These are phyloP conservation scores for Trachelus tabidus DNA, from an alignment of 2,888 invertebrate genomes.

Conservation along the genomic window DNA sequence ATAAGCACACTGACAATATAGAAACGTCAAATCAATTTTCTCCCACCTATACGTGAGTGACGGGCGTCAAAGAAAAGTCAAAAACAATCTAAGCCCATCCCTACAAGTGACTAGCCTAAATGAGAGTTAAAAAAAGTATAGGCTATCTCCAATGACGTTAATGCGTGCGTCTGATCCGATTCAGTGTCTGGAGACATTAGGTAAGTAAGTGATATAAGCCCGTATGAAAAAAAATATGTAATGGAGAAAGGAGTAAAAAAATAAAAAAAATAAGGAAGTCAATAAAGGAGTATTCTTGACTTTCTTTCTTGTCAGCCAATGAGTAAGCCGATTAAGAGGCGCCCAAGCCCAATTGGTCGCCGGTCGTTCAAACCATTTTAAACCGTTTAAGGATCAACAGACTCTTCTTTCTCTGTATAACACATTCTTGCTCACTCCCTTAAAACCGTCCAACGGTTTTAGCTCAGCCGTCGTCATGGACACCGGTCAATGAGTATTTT, in stretches of 20 bases:
- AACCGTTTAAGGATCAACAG: background rate
- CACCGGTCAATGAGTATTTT: background rate
- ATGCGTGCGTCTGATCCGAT: background rate
- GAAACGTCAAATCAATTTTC: background rate
- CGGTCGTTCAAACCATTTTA: background rate
- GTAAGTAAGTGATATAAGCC: background rate
- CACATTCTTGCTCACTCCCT: background rate
- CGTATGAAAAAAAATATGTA: background rate
- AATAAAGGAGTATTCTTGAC: background rate
- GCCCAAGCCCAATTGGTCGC: background rate
- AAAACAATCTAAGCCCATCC: background rate
- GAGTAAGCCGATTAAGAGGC: background rate
- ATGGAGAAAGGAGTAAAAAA: background rate
- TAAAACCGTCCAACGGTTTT: background rate
- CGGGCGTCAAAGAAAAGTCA: background rate
- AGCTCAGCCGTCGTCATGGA: background rate
- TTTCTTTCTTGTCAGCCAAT: background rate
- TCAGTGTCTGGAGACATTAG: background rate
- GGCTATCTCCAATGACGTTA: background rate
- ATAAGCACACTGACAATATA: background rate
- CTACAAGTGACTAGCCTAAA: background rate
- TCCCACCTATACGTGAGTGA: background rate
- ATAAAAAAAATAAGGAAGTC: background rate
- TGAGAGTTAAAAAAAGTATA: background rate
- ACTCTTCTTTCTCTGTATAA: background rate